Evolutionary conservation across 2,888 invertebrate species (phyloP).

Genomic region (Torymus auratus): DNA sequence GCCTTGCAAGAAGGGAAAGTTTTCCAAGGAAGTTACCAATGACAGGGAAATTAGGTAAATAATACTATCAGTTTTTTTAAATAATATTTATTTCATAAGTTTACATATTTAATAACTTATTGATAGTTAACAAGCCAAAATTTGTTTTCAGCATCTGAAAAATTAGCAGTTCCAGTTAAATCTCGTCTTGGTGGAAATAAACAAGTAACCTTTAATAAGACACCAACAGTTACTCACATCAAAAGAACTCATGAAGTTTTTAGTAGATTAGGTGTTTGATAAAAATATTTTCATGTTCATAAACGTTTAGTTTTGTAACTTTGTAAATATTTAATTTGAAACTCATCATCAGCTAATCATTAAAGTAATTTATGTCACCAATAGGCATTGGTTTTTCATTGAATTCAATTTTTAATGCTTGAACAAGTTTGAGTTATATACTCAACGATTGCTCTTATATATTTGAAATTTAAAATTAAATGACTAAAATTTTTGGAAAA

Average conservation of each 20-base stretch:
- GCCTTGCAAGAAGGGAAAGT: constrained; percentile 15
- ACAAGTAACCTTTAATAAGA: constrained; percentile 74
- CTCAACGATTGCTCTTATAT: no score
- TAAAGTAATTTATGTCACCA: constrained; percentile 13
- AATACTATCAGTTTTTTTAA: background rate
- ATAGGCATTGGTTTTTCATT: background rate
- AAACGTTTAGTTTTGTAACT: constrained; percentile 37
- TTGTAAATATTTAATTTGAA: constrained; percentile 53
- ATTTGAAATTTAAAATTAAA: no score
- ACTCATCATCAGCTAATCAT: constrained; percentile 28
- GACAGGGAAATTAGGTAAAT: constrained; percentile 53
- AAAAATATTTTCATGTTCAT: constrained; percentile 19
- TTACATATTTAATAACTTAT: background rate
- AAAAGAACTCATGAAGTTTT: constrained; percentile 71
- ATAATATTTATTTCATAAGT: constrained; percentile 5
- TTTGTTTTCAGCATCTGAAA: constrained; percentile 70
- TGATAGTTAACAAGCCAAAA: background rate
- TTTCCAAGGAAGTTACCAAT: constrained; percentile 44
- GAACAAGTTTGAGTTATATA: no score
- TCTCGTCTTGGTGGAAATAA: constrained; percentile 70
- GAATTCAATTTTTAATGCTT: background rate
- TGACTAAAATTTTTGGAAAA: no score
- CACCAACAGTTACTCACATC: constrained; percentile 68
- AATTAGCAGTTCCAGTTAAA: constrained; percentile 71
- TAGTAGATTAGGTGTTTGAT: constrained; percentile 70